Percentiles rank a stretch among this genome's conserved stretches.
Evolutionary conservation across 2,797 vertebrate species (phyloP).

Genomic region (Strix occidentalis): DNA sequence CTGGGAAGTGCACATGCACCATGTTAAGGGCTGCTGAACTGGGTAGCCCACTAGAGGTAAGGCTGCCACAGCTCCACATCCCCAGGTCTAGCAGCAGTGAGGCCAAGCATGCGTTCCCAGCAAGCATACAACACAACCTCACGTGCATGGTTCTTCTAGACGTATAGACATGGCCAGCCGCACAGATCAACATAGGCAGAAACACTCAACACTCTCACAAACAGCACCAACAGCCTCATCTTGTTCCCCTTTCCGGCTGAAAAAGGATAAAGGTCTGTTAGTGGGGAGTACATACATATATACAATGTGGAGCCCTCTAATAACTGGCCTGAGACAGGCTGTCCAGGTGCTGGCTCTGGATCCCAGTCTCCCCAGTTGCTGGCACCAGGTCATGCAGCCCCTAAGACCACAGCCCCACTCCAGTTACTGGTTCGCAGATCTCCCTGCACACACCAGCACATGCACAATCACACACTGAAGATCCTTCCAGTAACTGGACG

Average conservation of each 20-base stretch:
- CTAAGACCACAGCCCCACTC: not conserved
- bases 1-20: not conserved
- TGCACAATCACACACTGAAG: not conserved
- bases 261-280: not conserved
- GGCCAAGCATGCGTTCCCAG: not conserved
- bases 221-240: not conserved
- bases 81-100: not conserved
- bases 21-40: not conserved
- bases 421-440: not conserved
- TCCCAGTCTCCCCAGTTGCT: not conserved
- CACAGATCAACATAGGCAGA: not conserved
- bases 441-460: not conserved
- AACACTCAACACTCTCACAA: not conserved
- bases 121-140: not conserved
- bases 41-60: not conserved
- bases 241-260: not conserved
- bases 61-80: not conserved
- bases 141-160: not conserved
- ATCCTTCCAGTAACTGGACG: not conserved
- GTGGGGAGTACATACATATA: not conserved
- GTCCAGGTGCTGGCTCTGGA: not conserved
- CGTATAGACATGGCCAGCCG: fast-evolving
- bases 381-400: not conserved
- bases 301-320: not conserved
- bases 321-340: not conserved